phyloP scores from a whole-genome alignment of 2,113 vertebrate genomes.

The Nothocercus nigrocapillus region DNA sequence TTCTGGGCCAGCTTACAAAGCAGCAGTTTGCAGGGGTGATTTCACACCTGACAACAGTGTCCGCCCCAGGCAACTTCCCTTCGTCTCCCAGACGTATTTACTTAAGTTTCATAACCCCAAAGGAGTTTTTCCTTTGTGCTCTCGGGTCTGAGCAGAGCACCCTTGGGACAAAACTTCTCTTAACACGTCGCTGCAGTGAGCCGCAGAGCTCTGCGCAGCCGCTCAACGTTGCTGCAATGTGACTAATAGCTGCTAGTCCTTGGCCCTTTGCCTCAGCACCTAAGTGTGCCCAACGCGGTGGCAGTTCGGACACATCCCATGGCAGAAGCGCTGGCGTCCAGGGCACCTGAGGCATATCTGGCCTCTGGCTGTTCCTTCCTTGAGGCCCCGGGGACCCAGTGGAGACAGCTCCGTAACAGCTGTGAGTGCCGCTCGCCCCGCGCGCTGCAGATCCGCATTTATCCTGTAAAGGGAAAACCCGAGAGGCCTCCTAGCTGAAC shows the following conservation, averaged over 20 bases:
- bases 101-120: background rate
- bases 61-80: background rate
- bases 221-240: no score
- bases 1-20: rapidly evolving
- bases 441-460: background rate
- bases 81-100: background rate
- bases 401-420: background rate
- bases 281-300: background rate
- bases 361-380: background rate
- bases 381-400: no score
- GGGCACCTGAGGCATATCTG: background rate
- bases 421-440: no score
- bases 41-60: background rate
- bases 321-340: background rate
- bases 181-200: background rate
- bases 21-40: rapidly evolving
- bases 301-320: background rate
- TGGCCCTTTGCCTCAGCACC: background rate
- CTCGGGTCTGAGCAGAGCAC: rapidly evolving
- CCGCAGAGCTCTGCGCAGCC: no score
- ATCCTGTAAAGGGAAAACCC: background rate
- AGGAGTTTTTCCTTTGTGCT: background rate
- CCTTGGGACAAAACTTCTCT: background rate
- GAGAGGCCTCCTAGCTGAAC: background rate
- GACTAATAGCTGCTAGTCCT: background rate